Percentiles rank a stretch among this genome's conserved stretches.
These are phyloP conservation scores for Amphiprion percula DNA, from an alignment of 2,113 vertebrate species.

Conservation along the genomic window DNA sequence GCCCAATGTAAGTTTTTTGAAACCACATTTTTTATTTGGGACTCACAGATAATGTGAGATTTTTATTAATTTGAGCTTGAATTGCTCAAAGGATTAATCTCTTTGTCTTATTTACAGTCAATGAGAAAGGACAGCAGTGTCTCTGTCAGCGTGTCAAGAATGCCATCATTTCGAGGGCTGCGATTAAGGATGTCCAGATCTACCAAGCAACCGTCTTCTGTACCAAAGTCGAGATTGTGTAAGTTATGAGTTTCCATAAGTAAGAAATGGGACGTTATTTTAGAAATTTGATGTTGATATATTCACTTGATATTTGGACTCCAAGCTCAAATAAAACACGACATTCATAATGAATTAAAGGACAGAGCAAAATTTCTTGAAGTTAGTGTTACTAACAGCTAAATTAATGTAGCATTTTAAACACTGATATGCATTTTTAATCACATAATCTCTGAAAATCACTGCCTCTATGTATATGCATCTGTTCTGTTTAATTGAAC, in stretches of 20 bases:
- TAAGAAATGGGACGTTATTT: neutral
- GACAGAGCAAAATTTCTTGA: no score
- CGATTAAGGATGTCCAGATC: conserved; percentile 71
- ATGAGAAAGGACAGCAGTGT: conserved; percentile 42
- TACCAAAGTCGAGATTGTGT: conserved; percentile 77
- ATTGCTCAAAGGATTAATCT: neutral
- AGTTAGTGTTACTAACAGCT: no score
- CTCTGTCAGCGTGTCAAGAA: conserved; percentile 46
- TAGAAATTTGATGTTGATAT: neutral
- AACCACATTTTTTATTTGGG: neutral
- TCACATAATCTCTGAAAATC: neutral
- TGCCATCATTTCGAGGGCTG: accelerated
- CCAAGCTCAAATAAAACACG: neutral
- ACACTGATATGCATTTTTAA: neutral
- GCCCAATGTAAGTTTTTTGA: conserved; percentile 67
- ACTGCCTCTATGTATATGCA: neutral
- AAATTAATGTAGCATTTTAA: neutral
- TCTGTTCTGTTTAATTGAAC: neutral
- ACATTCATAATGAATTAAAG: no score
- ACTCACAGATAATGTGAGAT: neutral
- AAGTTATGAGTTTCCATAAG: conserved; percentile 41
- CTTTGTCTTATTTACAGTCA: conserved; percentile 32
- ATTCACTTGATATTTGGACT: neutral
- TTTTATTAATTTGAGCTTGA: neutral
- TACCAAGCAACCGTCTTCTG: conserved; percentile 63